Conservation (phyloP, 2,888 invertebrate species). For the Nemotelus nigrinus region DNA sequence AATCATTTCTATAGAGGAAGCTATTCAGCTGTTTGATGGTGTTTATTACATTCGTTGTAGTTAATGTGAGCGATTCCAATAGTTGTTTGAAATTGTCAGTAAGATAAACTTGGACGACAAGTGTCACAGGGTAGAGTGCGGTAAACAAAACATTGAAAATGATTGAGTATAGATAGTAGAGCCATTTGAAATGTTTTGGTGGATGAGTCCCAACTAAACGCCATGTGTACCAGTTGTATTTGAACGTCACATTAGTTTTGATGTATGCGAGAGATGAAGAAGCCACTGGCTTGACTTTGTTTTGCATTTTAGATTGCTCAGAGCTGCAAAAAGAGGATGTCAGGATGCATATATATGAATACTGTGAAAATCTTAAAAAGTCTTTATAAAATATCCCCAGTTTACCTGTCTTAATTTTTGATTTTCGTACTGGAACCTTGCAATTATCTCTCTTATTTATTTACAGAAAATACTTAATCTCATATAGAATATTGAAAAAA, state of each 20-base stretch:
- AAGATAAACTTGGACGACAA: constrained; percentile 56
- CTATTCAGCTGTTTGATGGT: constrained; percentile 60
- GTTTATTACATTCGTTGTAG: constrained; percentile 59
- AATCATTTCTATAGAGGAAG: constrained; percentile 55
- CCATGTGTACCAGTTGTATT: constrained; percentile 61
- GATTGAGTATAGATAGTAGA: constrained; percentile 54
- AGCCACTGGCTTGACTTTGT: no score
- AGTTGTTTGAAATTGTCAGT: constrained; percentile 55
- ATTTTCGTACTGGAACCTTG: no score
- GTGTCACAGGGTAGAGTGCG: constrained; percentile 59
- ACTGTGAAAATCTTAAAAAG: no score
- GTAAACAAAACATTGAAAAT: constrained; percentile 57
- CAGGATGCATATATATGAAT: no score
- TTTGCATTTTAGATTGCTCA: no score
- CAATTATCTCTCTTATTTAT: no score
- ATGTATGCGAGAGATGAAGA: no score
- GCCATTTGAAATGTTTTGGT: constrained; percentile 46
- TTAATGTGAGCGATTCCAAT: constrained; percentile 60
- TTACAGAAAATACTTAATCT: no score
- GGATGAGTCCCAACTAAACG: constrained; percentile 56
- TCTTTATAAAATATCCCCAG: no score
- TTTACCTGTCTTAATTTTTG: no score
- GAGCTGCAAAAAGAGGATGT: no score
- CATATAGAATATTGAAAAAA: no score
- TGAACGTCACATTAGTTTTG: constrained; percentile 56